Conservation (phyloP, 2,113 vertebrate species). For the Lota lota region DNA sequence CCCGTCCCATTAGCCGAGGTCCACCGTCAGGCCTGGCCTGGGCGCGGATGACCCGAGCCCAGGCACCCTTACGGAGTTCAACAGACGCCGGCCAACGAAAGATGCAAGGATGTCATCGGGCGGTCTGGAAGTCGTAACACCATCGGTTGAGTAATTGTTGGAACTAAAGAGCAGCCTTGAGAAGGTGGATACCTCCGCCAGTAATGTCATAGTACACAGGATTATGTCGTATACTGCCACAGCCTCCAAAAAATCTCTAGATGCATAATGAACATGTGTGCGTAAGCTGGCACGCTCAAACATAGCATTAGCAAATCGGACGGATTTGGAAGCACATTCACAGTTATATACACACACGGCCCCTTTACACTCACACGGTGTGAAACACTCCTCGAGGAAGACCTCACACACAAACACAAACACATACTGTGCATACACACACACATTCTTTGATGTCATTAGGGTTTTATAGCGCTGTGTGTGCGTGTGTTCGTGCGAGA, state of each 20-base stretch:
- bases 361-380: conserved; percentile 6
- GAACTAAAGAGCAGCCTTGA: conserved; percentile 58
- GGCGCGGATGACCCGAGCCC: too few species aligned
- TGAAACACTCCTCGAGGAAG: conserved; percentile 6
- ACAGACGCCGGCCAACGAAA: conserved; percentile 27
- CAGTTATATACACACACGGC: conserved; percentile 7
- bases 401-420: conserved; percentile 10
- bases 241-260: background rate
- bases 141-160: conserved; percentile 53
- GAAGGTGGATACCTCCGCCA: conserved; percentile 30
- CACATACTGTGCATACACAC: background rate
- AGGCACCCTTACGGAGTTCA: conserved; percentile 10
- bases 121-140: conserved; percentile 39
- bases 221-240: background rate
- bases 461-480: too few species aligned
- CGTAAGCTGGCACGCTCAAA: background rate
- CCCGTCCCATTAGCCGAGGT: background rate
- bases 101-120: conserved; percentile 50
- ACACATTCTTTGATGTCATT: background rate
- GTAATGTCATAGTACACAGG: background rate
- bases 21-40: too few species aligned
- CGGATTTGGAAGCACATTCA: background rate
- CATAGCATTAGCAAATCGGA: too few species aligned
- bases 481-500: too few species aligned
- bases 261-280: conserved; percentile 26